phyloP scores from a whole-genome alignment of 2,888 invertebrate genomes.

The Lasioglossum zephyrum region DNA sequence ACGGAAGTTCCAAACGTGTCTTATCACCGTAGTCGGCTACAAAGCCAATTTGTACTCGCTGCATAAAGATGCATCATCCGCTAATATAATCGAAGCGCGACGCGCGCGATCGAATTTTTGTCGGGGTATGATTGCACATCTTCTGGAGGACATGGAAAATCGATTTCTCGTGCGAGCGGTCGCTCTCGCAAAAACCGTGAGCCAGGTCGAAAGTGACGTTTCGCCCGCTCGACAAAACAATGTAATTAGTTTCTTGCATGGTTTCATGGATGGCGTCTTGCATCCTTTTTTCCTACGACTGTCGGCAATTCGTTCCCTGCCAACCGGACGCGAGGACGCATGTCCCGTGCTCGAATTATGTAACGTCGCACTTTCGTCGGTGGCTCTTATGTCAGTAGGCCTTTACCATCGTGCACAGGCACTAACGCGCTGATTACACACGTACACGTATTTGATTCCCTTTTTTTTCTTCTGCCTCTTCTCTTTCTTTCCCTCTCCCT shows the following conservation, averaged over 20 bases:
- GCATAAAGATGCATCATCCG: not conserved
- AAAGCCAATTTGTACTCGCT: not conserved
- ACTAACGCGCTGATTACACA: slow-evolving; percentile 36
- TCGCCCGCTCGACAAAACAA: slow-evolving; percentile 57
- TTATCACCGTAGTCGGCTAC: not conserved
- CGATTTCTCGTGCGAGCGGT: slow-evolving; percentile 34
- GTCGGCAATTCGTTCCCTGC: slow-evolving; percentile 61
- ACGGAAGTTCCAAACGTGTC: not conserved
- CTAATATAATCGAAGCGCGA: slow-evolving; percentile 1
- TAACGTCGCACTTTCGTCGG: slow-evolving; percentile 79
- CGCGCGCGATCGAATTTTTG: slow-evolving; percentile 13
- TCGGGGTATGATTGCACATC: not conserved
- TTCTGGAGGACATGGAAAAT: slow-evolving; percentile 5
- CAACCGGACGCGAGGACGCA: slow-evolving; percentile 71
- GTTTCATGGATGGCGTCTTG: slow-evolving; percentile 36
- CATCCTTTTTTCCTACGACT: slow-evolving; percentile 53
- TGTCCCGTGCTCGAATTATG: slow-evolving; percentile 78
- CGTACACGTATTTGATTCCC: not conserved
- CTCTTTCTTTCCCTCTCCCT: not conserved
- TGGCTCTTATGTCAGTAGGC: slow-evolving; percentile 72
- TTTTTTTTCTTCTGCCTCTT: not conserved
- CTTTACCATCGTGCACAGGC: slow-evolving; percentile 31
- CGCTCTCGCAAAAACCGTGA: slow-evolving; percentile 25
- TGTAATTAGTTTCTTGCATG: slow-evolving; percentile 65
- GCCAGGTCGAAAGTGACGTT: slow-evolving; percentile 51